Base-by-base conservation (phyloP, 2,797 vertebrate genomes). In the Gallinago solitaria region DNA sequence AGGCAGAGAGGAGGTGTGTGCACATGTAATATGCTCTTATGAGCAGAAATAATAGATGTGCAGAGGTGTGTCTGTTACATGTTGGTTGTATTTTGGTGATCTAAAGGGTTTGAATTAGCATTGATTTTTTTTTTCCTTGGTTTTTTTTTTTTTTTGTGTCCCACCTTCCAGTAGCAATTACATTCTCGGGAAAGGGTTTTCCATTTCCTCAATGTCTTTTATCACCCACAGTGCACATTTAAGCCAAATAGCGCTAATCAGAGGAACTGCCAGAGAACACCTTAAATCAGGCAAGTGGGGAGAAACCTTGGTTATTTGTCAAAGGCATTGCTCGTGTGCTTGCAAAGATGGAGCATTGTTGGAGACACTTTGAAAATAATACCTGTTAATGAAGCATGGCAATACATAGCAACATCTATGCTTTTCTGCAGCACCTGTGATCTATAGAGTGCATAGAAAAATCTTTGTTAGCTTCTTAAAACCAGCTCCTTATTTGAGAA, bases 401-500 rank as follows among this genome's bases (percentile, higher is more conserved):
- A 88, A 81, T 70, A 91, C n/a, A 50, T 47, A 37, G 83, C 70
- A 69, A 87, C 84, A 12, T 21, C 18, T 39, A 1, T 30, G 54
- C 17, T 91, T 83, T 86, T 61, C 57, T 93, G 79, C 53, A 84
- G 71, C 93, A 96, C 94, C 90, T 94, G 92, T 81, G 89, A 93
- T 84, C 65, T 82, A 24, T 11, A 81, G 61, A 83, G 69, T 24
- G 28, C 92, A 93, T 61, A 94, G 71, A 89, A 93, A 85, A 90
- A 94, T 83, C 94, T 90, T 92, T 94, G 89, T 94, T 85, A 80
- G 63, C 35, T 61, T 84, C 65, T 92, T 85, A 64, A 85, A 97
- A 95, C 82, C 71, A 82, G 75, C 67, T 87, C 35, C 61, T 92
- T 83, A 51, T 82, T 76, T 82, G 68, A 92, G 79, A 95, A 84